Percentiles rank a stretch among this genome's conserved stretches.
phyloP scores from a whole-genome alignment of 1,140 invertebrate genomes.

The Mamestra configurata region DNA sequence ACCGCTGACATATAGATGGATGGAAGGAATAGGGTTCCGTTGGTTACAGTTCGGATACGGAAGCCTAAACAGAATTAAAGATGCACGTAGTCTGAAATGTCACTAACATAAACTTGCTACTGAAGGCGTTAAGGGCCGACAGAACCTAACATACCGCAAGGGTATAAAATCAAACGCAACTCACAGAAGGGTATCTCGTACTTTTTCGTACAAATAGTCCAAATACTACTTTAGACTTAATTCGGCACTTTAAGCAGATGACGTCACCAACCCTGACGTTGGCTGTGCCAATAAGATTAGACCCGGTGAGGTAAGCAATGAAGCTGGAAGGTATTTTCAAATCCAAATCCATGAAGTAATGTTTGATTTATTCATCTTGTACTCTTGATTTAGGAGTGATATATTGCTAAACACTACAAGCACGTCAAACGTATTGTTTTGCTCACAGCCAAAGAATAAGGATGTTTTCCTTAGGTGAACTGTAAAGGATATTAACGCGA shows the following conservation, averaged over 20 bases:
- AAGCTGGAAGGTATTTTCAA: not conserved
- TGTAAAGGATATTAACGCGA: not conserved
- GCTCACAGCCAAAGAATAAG: not conserved
- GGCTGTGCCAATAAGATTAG: constrained; percentile 19
- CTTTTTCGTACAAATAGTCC: not conserved
- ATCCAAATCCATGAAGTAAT: constrained; percentile 13
- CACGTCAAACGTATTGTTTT: constrained; percentile 2
- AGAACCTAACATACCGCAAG: not conserved
- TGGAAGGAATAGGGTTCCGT: no score
- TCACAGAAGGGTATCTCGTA: not conserved
- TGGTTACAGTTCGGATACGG: no score
- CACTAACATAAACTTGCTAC: no score
- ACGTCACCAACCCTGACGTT: not conserved
- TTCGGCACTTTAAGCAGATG: not conserved
- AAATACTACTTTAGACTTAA: not conserved
- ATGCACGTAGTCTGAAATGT: no score
- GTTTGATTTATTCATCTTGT: constrained; percentile 17
- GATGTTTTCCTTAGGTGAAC: not conserved
- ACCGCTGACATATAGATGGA: no score
- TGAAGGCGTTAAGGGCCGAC: no score
- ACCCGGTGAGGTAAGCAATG: not conserved
- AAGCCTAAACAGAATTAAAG: no score
- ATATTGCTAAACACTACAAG: not conserved
- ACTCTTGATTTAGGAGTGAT: not conserved
- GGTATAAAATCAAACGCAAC: not conserved